Evolutionary conservation across 2,797 vertebrate species (phyloP).

Genomic region (Enteromius mattozi): DNA sequence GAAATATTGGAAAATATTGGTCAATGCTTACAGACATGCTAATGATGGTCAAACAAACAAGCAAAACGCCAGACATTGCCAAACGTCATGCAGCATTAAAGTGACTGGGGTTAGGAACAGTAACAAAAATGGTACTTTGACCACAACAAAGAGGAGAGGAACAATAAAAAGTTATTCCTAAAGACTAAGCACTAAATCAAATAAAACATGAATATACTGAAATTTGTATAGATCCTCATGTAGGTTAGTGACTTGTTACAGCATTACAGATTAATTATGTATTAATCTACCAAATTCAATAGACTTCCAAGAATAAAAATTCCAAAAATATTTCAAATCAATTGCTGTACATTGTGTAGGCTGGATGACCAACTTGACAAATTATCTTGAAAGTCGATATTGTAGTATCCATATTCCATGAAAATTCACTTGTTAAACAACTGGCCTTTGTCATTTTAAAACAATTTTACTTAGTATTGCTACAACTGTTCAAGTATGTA

Average conservation of each 20-base stretch:
- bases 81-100: constrained; percentile 15
- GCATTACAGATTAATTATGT: neutral
- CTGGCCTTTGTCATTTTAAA: neutral
- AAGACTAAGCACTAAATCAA: neutral
- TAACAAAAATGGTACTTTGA: neutral
- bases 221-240: neutral
- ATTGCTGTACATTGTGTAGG: neutral
- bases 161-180: neutral
- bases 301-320: neutral
- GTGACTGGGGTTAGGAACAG: neutral
- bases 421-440: neutral
- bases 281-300: neutral
- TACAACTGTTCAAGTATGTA: neutral
- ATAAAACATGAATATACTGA: neutral
- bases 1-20: constrained; percentile 26
- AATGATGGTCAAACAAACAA: constrained; percentile 58
- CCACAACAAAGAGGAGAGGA: constrained; percentile 14
- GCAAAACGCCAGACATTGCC: constrained; percentile 16
- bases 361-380: neutral
- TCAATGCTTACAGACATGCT: constrained; percentile 61
- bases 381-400: neutral
- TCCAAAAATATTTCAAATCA: neutral
- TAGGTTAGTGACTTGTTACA: neutral
- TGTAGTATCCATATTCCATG: neutral
- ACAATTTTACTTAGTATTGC: neutral